Percentiles rank a stretch among this genome's conserved stretches.
These are phyloP conservation scores for Hecatera dysodea DNA, from an alignment of 2,888 invertebrate species.

Conservation along the genomic window DNA sequence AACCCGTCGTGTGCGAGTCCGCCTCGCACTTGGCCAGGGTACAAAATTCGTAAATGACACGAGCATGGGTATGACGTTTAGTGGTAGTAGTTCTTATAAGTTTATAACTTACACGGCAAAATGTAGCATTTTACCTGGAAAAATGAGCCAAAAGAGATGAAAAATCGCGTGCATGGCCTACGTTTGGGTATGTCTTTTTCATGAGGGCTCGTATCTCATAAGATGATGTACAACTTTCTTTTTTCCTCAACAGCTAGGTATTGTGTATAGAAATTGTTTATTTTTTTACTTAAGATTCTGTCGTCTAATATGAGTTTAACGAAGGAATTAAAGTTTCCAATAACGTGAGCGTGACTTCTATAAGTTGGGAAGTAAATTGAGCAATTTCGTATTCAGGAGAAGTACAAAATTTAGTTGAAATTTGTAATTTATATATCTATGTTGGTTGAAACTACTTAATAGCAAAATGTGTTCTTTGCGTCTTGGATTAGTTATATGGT, in stretches of 20 bases:
- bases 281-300: not conserved
- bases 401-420: not conserved
- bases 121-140: constrained; percentile 24
- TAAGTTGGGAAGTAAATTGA: not conserved
- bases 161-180: constrained; percentile 14
- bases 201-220: constrained; percentile 9
- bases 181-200: constrained; percentile 11
- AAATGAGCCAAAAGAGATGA: constrained; percentile 2
- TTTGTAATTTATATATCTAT: not conserved
- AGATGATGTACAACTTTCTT: not conserved
- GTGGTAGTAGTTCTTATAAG: constrained; percentile 12
- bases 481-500: not conserved
- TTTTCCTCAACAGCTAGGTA: not conserved
- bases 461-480: not conserved
- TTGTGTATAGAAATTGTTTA: not conserved
- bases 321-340: not conserved
- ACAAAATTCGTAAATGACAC: constrained; percentile 18
- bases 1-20: too few species aligned
- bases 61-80: constrained; percentile 10
- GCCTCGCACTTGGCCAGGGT: too few species aligned
- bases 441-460: not conserved
- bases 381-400: not conserved
- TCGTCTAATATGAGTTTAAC: not conserved
- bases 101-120: constrained; percentile 19
- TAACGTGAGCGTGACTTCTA: not conserved